These are phyloP conservation scores for Palythoa grandis DNA, from an alignment of 92 coral and sea anemone species.

Conservation along the genomic window DNA sequence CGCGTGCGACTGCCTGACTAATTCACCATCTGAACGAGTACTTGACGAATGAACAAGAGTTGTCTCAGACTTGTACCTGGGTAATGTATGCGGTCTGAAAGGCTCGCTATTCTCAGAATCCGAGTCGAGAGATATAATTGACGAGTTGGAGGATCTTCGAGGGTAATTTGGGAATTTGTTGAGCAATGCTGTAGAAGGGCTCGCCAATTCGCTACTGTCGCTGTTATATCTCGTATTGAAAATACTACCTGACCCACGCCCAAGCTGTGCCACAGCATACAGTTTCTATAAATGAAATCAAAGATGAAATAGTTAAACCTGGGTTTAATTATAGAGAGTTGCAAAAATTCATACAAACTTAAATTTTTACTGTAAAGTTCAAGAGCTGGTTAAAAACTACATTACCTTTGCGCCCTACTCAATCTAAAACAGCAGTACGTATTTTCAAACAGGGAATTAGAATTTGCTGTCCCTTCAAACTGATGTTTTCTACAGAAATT, in stretches of 20 bases:
- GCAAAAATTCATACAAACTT: background rate
- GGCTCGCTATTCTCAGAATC: constrained; percentile 75
- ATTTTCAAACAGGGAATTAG: too few relatives aligned
- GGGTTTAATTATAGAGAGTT: background rate
- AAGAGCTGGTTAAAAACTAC: too few relatives aligned
- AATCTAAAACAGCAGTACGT: too few relatives aligned
- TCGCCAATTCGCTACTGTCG: constrained; percentile 59
- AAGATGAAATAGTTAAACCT: too few relatives aligned
- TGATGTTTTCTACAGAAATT: too few relatives aligned
- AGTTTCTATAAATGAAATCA: constrained; percentile 58
- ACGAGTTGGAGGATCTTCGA: constrained; percentile 56
- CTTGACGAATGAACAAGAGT: constrained; percentile 38
- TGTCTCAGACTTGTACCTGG: constrained; percentile 64
- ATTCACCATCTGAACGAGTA: constrained; percentile 25
- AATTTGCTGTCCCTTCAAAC: too few relatives aligned
- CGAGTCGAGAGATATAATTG: constrained; percentile 74
- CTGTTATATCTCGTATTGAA: constrained; percentile 46
- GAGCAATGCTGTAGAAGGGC: constrained; percentile 66
- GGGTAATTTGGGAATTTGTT: background rate
- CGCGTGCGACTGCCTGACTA: background rate
- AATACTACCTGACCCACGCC: constrained; percentile 60
- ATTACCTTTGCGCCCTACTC: too few relatives aligned
- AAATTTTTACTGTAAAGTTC: too few relatives aligned
- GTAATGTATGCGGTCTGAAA: constrained; percentile 36
- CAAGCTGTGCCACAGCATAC: constrained; percentile 70